Evolutionary conservation across 2,797 vertebrate genomes (phyloP), one percentile per base, ranked within the genome.

Genomic region (Sarcophilus harrisii): DNA sequence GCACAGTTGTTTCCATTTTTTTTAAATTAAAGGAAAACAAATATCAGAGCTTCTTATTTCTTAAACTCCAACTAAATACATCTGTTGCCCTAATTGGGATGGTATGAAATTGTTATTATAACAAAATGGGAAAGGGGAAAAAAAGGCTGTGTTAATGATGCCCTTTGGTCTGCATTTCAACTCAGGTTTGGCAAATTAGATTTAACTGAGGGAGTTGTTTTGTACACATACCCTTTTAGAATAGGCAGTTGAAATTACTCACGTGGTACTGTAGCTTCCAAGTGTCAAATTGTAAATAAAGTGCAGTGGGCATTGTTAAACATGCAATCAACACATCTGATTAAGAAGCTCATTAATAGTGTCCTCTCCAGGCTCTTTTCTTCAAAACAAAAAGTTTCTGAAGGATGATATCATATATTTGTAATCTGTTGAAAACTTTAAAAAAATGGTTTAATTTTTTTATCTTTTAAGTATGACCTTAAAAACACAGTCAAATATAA

Each of bases 321-420:
- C 90, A 97, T 58, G 90, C 94, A 98, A 97, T 97, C 96, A 98
- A 98, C 97, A 97, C 94, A 95, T 98, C 96, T 98, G 98, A 98
- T 98, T 98, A 96, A 38, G 89, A 6, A 59, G 24, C 45, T 94
- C 94, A 95, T 97, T 98, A 97, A 96, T 92, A 92, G 89, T 45
- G 2, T 96, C 96, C 94, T 97, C 96, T 92, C 58, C 87, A 91
- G 92, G 49, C n/a, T 96, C 90, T 21, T 11, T 93, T 97, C 96
- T 96, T 66, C 93, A 96, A 97, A 98, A 94, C 94, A 97, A 95
- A 97, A 38, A 92, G 32, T 96, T 95, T 96, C 81, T 28, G 92
- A 81, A 92, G 57, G 32, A n/a, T 97, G 92, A 97, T 62, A 93
- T 97, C 45, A 93, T 92, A 57, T 57, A 58, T 12, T 98, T 97